These are phyloP conservation scores for Pseudochirops corinnae DNA, from an alignment of 2,797 vertebrate genomes.

Conservation along the genomic window DNA sequence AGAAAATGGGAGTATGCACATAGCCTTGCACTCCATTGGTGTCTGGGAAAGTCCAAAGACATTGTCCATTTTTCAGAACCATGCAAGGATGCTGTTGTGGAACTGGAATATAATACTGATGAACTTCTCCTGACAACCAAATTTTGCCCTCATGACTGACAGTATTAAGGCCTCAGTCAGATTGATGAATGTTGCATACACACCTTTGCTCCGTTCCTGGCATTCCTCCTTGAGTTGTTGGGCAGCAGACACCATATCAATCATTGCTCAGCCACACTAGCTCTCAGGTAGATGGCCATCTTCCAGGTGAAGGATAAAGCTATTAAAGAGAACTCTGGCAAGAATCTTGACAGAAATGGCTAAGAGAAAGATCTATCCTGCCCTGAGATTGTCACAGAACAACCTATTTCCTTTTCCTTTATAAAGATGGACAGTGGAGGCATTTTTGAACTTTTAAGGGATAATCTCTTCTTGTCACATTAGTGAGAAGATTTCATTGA, in stretches of 20 bases:
- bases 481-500: not conserved
- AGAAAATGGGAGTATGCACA: not conserved
- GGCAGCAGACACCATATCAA: no score
- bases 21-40: not conserved
- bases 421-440: not conserved
- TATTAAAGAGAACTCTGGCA: not conserved
- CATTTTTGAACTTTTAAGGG: not conserved
- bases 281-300: not conserved
- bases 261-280: not conserved
- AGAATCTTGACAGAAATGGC: not conserved
- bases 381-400: not conserved
- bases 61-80: not conserved
- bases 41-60: not conserved
- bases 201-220: not conserved
- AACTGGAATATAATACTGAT: not conserved
- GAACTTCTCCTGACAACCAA: not conserved
- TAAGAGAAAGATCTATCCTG: no score
- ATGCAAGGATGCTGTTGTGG: not conserved
- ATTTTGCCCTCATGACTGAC: not conserved
- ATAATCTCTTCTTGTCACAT: not conserved
- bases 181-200: not conserved
- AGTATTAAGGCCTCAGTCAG: not conserved
- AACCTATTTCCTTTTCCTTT: not conserved
- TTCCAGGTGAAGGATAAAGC: not conserved
- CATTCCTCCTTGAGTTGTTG: not conserved